Base-by-base conservation (phyloP, 2,888 invertebrate genomes). In the Synergus japonicus region DNA sequence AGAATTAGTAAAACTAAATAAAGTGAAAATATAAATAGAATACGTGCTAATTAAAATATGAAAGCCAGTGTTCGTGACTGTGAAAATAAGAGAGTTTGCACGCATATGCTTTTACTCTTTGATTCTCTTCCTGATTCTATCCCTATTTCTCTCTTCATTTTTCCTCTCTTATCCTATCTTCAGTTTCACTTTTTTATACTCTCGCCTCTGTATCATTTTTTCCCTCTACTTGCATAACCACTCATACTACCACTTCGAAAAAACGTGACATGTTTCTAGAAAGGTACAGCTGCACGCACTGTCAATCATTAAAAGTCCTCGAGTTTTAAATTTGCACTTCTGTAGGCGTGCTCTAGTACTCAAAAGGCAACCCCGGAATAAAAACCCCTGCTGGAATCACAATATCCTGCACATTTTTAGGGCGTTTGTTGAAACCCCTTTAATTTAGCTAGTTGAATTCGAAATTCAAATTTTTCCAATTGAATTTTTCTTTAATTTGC, bases 131-230 rank as follows among this genome's bases (percentile, higher is more conserved):
- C 44, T 22, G n/a, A n/a, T 63, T 49, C n/a, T 66, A 41, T 18
- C 4, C 13, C 22, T 65, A 54, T 54, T 54, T 54, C 18, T 18
- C 54, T 41, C 4, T 46, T 12, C 15, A 18, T 0, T 41, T 65
- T 41, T 43, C 37, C 66, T 54, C 37, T 69, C 54, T 58, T 76
- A 0, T 37, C 37, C 5, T 49, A 49, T 22, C 10, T 54, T 58
- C 43, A 43, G 15, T 22, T 37, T 29, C n/a, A 64, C 54, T 58
- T 67, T 60, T 44, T 63, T 76, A 58, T 78, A 46, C n/a, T 64
- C 46, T n/a, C 54, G 15, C 4, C n/a, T n/a, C 73, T 79, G 66
- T 76, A 78, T 79, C 78, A 79, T 76, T 78, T 65, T 67, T 79
- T 78, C 63, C 54, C 77, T 37, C 22, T 65, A 49, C 64, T 49